phyloP scores from a whole-genome alignment of 1,140 invertebrate genomes.

The Potamilus streckersoni region DNA sequence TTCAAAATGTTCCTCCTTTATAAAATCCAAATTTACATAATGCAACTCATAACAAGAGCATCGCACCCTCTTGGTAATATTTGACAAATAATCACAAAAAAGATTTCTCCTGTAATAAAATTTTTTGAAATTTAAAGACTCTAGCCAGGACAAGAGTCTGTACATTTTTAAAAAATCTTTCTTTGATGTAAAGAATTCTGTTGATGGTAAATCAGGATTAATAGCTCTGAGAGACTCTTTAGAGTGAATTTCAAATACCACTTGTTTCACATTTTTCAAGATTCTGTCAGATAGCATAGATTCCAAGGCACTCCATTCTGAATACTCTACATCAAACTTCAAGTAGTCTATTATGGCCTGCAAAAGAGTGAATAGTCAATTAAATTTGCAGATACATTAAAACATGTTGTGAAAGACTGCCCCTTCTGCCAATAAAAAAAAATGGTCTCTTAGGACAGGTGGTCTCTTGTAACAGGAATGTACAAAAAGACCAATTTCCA shows the following conservation, averaged over 20 bases:
- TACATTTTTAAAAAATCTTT: not conserved
- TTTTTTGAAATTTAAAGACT: not conserved
- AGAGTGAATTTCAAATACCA: slow-evolving; percentile 2
- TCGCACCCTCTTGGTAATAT: not conserved
- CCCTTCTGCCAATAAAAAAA: too few species aligned
- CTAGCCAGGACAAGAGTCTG: not conserved
- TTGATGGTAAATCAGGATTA: not conserved
- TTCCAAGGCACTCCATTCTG: not conserved
- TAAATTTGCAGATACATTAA: too few species aligned
- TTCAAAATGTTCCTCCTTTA: not conserved
- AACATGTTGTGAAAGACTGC: too few species aligned
- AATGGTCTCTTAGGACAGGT: too few species aligned
- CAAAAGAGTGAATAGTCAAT: not conserved
- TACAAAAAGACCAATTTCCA: too few species aligned
- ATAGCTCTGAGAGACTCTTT: not conserved
- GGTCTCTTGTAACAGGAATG: too few species aligned
- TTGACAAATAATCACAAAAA: slow-evolving; percentile 4
- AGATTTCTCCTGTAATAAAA: slow-evolving; percentile 3
- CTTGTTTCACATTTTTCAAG: not conserved
- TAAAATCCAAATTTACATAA: slow-evolving; percentile 7
- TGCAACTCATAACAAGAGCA: slow-evolving; percentile 2
- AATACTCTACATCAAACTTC: not conserved
- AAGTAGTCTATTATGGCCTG: slow-evolving; percentile 3
- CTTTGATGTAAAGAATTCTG: not conserved
- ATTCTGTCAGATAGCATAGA: not conserved